Evolutionary conservation across 2,888 invertebrate genomes (phyloP).

Genomic region (Nymphalis polychloros): DNA sequence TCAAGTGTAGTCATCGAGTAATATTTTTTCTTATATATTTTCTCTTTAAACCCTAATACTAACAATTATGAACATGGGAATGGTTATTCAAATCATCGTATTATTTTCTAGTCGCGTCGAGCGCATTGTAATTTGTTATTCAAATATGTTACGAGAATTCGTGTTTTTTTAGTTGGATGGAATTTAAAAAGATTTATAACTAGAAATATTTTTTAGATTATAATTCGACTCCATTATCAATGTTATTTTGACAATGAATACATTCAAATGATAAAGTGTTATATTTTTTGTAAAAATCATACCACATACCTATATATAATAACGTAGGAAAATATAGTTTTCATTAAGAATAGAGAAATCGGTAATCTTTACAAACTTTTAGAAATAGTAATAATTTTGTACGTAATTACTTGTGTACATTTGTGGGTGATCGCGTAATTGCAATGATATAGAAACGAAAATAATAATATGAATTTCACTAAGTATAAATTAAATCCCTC

Average conservation of each 20-base stretch:
- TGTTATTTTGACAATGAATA: not conserved
- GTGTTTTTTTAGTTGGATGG: conserved; percentile 36
- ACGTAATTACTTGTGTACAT: not conserved
- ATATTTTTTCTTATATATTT: conserved; percentile 1
- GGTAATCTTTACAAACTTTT: no score
- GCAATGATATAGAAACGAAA: not conserved
- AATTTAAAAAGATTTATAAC: conserved; percentile 27
- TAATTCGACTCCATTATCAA: no score
- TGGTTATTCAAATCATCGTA: conserved; percentile 28
- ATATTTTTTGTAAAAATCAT: not conserved
- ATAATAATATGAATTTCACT: not conserved
- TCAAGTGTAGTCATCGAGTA: not conserved
- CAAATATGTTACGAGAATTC: conserved; percentile 49
- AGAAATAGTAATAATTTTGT: not conserved
- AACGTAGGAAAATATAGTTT: not conserved
- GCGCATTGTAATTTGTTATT: conserved; percentile 56
- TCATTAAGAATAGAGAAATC: no score
- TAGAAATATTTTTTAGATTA: not conserved
- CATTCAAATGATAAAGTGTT: not conserved
- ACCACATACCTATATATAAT: no score
- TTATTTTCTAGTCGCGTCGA: conserved; percentile 53
- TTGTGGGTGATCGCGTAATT: not conserved
- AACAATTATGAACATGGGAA: conserved; percentile 34
- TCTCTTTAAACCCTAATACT: conserved; percentile 5
- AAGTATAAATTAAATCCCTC: not conserved